These are phyloP conservation scores for Deroptyus accipitrinus DNA, from an alignment of 2,113 vertebrate species.

Conservation along the genomic window DNA sequence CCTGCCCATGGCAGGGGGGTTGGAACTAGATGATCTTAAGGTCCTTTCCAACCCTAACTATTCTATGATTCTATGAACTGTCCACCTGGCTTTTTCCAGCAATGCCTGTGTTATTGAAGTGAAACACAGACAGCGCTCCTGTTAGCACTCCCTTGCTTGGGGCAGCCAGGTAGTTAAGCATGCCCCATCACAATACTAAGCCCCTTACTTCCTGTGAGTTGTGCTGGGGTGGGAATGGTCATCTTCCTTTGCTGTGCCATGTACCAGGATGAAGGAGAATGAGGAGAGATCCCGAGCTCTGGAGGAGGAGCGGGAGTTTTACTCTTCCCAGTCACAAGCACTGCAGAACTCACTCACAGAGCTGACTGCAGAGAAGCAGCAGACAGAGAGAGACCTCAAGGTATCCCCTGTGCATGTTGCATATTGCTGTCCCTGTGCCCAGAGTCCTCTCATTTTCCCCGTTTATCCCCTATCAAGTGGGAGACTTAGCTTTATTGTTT, in stretches of 20 bases:
- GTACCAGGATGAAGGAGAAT: constrained; percentile 86
- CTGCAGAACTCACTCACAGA: constrained; percentile 92
- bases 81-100: not conserved
- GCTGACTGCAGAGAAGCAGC: constrained; percentile 89
- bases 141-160: not conserved
- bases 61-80: not conserved
- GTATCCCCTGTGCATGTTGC: constrained; percentile 51
- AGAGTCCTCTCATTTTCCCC: not conserved
- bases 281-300: constrained; percentile 82
- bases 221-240: not conserved
- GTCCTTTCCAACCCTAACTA: not conserved
- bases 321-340: constrained; percentile 84
- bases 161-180: not conserved
- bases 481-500: not conserved
- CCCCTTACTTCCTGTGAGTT: not conserved
- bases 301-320: constrained; percentile 92
- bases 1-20: not conserved
- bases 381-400: constrained; percentile 93
- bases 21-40: not conserved
- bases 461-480: not conserved
- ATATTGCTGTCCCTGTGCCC: not conserved
- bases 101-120: not conserved
- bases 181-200: fast-evolving
- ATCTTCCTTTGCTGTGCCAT: not conserved
- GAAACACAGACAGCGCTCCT: not conserved